Evolutionary conservation across 2,113 vertebrate genomes (phyloP).

Genomic region (Carollia perspicillata): DNA sequence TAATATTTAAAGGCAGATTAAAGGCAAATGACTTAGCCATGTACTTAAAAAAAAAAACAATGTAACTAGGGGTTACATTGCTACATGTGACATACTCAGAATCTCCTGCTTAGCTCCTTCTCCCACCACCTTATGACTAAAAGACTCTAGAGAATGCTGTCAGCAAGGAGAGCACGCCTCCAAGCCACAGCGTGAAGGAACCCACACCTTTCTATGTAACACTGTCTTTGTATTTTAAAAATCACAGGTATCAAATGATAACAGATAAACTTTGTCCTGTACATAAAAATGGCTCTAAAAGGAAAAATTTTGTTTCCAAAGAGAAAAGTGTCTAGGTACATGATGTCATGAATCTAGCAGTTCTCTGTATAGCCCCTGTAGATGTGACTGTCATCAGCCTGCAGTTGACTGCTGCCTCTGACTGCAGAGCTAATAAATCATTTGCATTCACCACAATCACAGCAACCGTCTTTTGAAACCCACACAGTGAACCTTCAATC

Average conservation of each 20-base stretch:
- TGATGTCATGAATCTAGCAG: slow-evolving; percentile 3
- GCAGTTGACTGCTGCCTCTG: slow-evolving; percentile 52
- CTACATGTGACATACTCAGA: slow-evolving; percentile 67
- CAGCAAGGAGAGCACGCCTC: slow-evolving; percentile 74
- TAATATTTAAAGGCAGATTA: slow-evolving; percentile 63
- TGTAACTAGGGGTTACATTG: slow-evolving; percentile 57
- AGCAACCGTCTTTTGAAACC: slow-evolving; percentile 58
- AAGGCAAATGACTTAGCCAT: slow-evolving; percentile 68
- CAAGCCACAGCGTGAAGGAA: slow-evolving; percentile 56
- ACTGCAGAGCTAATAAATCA: slow-evolving; percentile 62
- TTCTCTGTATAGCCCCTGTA: neutral
- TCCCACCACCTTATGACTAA: slow-evolving; percentile 78
- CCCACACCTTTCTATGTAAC: slow-evolving; percentile 66
- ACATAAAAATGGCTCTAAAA: slow-evolving; percentile 40
- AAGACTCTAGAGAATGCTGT: slow-evolving; percentile 69
- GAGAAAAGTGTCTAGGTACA: slow-evolving; percentile 39
- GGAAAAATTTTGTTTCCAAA: slow-evolving; percentile 32
- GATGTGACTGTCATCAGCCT: slow-evolving; percentile 34
- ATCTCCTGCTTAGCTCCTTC: slow-evolving; percentile 63
- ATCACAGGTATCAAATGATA: slow-evolving; percentile 60
- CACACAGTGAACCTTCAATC: slow-evolving; percentile 66
- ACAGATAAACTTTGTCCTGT: slow-evolving; percentile 42
- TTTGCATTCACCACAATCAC: slow-evolving; percentile 59
- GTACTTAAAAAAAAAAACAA: slow-evolving; percentile 24
- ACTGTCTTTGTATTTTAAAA: slow-evolving; percentile 59